These are phyloP conservation scores for Drosophila phalerata DNA, from an alignment of 2,888 invertebrate species.

Conservation along the genomic window DNA sequence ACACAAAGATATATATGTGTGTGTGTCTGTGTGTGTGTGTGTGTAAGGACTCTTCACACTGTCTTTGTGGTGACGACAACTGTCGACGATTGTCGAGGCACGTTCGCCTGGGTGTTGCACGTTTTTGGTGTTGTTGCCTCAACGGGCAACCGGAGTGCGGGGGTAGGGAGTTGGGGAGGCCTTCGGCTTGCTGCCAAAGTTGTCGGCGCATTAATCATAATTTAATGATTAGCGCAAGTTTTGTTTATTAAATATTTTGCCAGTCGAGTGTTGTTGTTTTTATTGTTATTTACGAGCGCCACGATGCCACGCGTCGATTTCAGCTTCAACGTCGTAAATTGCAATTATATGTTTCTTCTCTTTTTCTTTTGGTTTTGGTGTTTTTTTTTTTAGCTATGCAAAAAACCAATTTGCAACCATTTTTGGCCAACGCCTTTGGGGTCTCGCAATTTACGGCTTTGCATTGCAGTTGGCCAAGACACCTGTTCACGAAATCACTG, in stretches of 20 bases:
- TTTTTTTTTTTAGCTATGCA: slow-evolving; percentile 23
- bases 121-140: slow-evolving; percentile 36
- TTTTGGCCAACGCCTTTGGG: slow-evolving; percentile 44
- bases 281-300: slow-evolving; percentile 55
- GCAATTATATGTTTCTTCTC: slow-evolving; percentile 24
- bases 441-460: slow-evolving; percentile 33
- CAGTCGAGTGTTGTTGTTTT: slow-evolving; percentile 28
- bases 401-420: slow-evolving; percentile 39
- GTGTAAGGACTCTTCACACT: slow-evolving; percentile 16
- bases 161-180: background rate
- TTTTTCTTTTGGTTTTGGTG: background rate
- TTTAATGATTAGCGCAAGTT: slow-evolving; percentile 80
- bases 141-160: no score
- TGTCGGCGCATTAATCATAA: slow-evolving; percentile 81
- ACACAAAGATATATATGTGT: background rate
- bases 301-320: slow-evolving; percentile 59
- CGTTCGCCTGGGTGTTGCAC: slow-evolving; percentile 32
- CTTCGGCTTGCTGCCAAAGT: slow-evolving; percentile 57
- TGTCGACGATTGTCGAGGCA: slow-evolving; percentile 20
- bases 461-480: background rate
- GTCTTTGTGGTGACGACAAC: slow-evolving; percentile 15
- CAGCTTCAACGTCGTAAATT: slow-evolving; percentile 52
- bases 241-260: slow-evolving; percentile 71
- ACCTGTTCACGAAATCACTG: slow-evolving; percentile 10
- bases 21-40: background rate